Base-by-base conservation (phyloP, 1,140 invertebrate genomes). In the Meloidogyne exigua region DNA sequence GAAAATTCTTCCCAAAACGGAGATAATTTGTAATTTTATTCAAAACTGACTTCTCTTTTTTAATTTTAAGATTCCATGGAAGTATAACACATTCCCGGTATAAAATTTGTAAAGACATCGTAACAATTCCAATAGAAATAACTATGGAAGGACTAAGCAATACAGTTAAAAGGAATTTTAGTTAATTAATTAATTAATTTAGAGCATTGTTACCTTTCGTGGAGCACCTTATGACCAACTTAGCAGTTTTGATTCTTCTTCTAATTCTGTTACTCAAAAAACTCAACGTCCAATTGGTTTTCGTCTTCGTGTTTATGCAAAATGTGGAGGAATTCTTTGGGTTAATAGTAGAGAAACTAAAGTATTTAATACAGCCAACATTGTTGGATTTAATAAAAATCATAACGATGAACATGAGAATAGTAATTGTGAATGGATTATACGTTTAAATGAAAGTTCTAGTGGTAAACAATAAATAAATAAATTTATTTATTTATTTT, bases 321-420 rank as follows among this genome's bases (percentile, higher is more conserved):
- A 68, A 23, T 86, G 84, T 78, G 84, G 84, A 26, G 85, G 84
- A 28, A 77, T 76, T 39, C 68, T 87, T 23, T 57, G 32, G 13
- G 86, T 86, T 26, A 79, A 32, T 68, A 57, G 26, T 68, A 57
- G 26, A 5, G 72, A 79, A 76, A 65, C 69, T 18, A 75, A 84
- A 66, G 62, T 69, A 21, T 42, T 83, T 23, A 44, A 73, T 36
- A 73, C 72, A 25, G 28, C 23, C 39, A 68, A 75, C 9, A 57
- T 42, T 28, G 72, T 26, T 23, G 75, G 25, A 28, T 42, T 44
- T 18, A 71, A 71, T 42, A 62, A 23, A 15, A 57, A 39, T 42
- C 23, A 57, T 13, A 25, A 10, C 7, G 7, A 21, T 26, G 23
- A 32, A 18, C 62, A 63, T 32, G 9, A n/a, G 25, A 72, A 9